These are phyloP conservation scores for Thamnophis sirtalis DNA, from an alignment of 2,113 vertebrate genomes.

Conservation along the genomic window DNA sequence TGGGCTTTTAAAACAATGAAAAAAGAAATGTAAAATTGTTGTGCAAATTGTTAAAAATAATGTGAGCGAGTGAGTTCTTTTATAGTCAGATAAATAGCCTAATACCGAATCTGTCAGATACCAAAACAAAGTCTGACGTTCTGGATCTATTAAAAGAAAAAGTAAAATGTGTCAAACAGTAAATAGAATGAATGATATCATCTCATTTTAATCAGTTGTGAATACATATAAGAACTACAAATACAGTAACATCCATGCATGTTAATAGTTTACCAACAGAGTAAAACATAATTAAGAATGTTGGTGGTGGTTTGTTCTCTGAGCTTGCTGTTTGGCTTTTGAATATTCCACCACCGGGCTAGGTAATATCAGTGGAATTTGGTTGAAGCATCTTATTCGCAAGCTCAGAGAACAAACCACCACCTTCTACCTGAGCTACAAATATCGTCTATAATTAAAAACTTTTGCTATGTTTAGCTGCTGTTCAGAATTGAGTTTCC, in stretches of 20 bases:
- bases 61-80: neutral
- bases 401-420: neutral
- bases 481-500: conserved; percentile 18
- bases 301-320: neutral
- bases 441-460: neutral
- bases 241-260: conserved; percentile 1
- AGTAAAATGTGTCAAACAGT: conserved; percentile 59
- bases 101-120: neutral
- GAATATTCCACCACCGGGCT: neutral
- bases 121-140: neutral
- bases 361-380: neutral
- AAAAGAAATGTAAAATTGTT: conserved; percentile 57
- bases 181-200: conserved; percentile 47
- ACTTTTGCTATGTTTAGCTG: neutral
- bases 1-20: conserved; percentile 62
- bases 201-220: conserved; percentile 27
- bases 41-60: conserved; percentile 64
- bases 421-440: neutral
- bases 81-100: neutral
- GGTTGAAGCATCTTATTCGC: neutral
- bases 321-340: neutral
- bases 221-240: conserved; percentile 17
- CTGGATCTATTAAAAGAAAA: conserved; percentile 52
- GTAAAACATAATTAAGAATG: neutral
- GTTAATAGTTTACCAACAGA: neutral